Conservation (phyloP, 2,797 vertebrate species). For the Lepilemur septentrionalis region DNA sequence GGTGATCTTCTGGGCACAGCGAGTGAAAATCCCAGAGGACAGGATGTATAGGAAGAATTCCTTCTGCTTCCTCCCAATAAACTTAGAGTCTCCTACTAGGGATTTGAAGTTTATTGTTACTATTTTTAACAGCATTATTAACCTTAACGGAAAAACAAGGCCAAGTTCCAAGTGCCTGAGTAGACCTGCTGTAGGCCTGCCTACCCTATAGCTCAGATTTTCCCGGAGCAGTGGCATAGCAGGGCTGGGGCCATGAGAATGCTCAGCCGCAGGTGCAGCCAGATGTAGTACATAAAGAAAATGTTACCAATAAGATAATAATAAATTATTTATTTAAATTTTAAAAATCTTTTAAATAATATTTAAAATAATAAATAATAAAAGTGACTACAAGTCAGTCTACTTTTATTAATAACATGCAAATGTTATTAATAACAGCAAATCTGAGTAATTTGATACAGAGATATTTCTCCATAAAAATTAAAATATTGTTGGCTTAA, state of each 20-base stretch:
- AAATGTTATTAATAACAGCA: too few species aligned
- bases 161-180: not conserved
- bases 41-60: not conserved
- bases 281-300: accelerated
- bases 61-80: not conserved
- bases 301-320: not conserved
- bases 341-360: too few species aligned
- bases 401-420: not conserved
- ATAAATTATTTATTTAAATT: not conserved
- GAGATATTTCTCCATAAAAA: not conserved
- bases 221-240: not conserved
- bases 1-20: not conserved
- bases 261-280: not conserved
- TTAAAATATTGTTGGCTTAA: not conserved
- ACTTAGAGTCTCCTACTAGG: not conserved
- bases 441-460: not conserved
- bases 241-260: too few species aligned
- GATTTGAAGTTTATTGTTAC: not conserved
- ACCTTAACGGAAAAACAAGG: not conserved
- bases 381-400: not conserved
- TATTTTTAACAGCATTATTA: not conserved
- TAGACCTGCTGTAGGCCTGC: not conserved
- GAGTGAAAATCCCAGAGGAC: not conserved
- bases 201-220: not conserved
- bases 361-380: not conserved